Percentiles rank a stretch among this genome's conserved stretches.
Evolutionary conservation across 2,888 invertebrate species (phyloP).

Genomic region (Andricus curvator): DNA sequence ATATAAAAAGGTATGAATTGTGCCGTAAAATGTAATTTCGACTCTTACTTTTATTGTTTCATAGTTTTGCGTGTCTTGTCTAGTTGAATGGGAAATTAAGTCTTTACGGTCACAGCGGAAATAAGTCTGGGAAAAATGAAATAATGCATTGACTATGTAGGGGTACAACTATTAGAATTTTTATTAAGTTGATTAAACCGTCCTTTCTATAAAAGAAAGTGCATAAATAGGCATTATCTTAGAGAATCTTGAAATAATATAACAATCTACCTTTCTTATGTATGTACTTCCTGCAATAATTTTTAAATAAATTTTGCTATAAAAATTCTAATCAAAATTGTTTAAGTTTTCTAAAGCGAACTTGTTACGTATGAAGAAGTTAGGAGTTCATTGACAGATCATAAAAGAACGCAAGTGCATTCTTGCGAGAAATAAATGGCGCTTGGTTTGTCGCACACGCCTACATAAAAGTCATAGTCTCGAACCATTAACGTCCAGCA

Average conservation of each 20-base stretch:
- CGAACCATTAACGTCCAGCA: conserved; percentile 32
- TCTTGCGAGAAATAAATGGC: conserved; percentile 34
- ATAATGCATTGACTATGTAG: not conserved
- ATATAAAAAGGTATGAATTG: conserved; percentile 9
- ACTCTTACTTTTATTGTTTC: conserved; percentile 29
- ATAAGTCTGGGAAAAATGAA: conserved; percentile 16
- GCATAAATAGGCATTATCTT: not conserved
- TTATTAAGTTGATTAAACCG: not conserved
- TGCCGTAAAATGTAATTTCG: conserved; percentile 4
- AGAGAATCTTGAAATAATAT: not conserved
- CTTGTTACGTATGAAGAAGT: not conserved
- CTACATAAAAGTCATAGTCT: conserved; percentile 19
- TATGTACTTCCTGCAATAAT: not conserved
- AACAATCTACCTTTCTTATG: not conserved
- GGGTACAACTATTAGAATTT: not conserved
- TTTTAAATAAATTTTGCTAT: not conserved
- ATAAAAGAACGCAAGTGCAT: conserved; percentile 26
- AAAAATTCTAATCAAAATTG: not conserved
- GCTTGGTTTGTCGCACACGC: conserved; percentile 28
- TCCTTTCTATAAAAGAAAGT: conserved; percentile 2
- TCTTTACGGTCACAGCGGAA: conserved; percentile 12
- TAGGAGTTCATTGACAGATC: conserved; percentile 22
- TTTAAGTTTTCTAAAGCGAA: not conserved
- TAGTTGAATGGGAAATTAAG: conserved; percentile 15
- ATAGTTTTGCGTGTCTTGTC: not conserved